Base-by-base conservation (phyloP, 2,888 invertebrate genomes). In the Melanchra persicariae region DNA sequence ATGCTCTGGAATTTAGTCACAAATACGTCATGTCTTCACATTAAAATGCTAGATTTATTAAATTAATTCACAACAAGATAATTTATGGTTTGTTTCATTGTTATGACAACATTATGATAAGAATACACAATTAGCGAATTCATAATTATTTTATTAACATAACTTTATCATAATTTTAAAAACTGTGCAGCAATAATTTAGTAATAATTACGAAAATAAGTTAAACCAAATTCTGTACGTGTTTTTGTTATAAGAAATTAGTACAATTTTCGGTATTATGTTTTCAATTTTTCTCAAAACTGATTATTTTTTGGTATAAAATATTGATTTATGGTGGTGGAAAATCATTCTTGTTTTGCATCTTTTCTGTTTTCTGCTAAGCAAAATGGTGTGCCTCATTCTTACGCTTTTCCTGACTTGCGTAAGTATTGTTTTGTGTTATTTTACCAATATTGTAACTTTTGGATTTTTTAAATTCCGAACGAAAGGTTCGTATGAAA, bases 261-360 rank as follows among this genome's bases (percentile, higher is more conserved):
- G 15, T 51, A 19, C 37, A 61, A 54, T 69, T 70, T 69, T 83
- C 12, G 64, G 52, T 57, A 66, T 19, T 9, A 40, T 40, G 12
- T 17, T 9, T 4, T 40, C 77, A 49, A 86, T 77, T 85, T 76
- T 85, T 78, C 61, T 45, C 9, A 81, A 83, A 83, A 79, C 5
- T 83, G 87, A 81, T 85, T 63, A 78, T 19, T 19, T 40, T 67
- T 68, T 51, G 5, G 73, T 85, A 85, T 85, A 85, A 59, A 85
- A 77, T 37, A 24, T 52, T 22, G 19, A 15, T 47, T 74, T 79
- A 70, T 0, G 47, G 17, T 26, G 5, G 1, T 9, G 8, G 0
- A 30, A 57, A 57, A 52, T 55, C 59, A 81, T 64, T 81, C 26
- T 45, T 10, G 12, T 57, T 24, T 49, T 19, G 4, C n/a, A 4